These are phyloP conservation scores for Notechis scutatus DNA, from an alignment of 2,113 vertebrate genomes.

Conservation along the genomic window DNA sequence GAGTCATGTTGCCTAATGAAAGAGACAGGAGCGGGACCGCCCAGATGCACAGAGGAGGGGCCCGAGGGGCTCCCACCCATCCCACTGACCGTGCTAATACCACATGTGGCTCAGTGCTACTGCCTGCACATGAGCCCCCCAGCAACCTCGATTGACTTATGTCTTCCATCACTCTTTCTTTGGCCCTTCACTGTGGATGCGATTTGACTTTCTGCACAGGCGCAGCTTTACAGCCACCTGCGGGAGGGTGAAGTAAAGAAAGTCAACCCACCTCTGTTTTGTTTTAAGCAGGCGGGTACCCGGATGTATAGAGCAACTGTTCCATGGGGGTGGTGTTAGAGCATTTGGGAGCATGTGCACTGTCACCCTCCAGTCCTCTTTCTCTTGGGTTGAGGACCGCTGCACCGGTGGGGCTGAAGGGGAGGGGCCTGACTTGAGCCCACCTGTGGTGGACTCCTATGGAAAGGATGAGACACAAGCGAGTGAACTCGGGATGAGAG, in stretches of 20 bases:
- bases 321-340: neutral
- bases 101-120: neutral
- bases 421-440: constrained; percentile 10
- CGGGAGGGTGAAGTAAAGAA: neutral
- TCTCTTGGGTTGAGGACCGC: neutral
- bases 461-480: no score
- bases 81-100: neutral
- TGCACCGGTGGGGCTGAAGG: neutral
- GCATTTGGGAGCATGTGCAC: neutral
- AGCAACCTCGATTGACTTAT: no score
- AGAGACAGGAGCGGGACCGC: neutral
- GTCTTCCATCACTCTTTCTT: neutral
- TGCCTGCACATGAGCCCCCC: neutral
- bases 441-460: no score
- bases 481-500: no score
- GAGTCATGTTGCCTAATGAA: neutral
- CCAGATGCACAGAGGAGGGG: neutral
- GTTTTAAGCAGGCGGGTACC: neutral
- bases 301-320: neutral
- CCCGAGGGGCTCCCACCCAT: neutral
- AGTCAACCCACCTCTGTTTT: neutral
- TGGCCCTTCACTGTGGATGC: neutral
- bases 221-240: neutral
- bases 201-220: neutral
- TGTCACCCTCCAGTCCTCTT: neutral